Evolutionary conservation across 2,888 invertebrate genomes (phyloP).

Genomic region (Dolichopus griseipennis): DNA sequence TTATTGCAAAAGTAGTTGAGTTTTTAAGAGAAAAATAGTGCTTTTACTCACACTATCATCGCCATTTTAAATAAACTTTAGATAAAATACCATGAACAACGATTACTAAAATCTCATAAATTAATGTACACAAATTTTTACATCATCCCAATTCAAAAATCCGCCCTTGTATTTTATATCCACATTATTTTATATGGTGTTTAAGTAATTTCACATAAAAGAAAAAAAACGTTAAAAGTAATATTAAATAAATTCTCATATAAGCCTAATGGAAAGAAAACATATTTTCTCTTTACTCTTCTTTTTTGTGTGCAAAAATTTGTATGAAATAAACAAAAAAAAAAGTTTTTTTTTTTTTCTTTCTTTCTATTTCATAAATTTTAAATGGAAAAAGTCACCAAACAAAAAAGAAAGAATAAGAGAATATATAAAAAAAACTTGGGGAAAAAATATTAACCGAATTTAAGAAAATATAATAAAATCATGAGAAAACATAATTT

Average conservation of each 20-base stretch:
- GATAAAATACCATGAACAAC: too few relatives aligned
- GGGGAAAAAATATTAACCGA: neutral
- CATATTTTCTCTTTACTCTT: neutral
- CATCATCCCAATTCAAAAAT: too few relatives aligned
- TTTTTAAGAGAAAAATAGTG: too few relatives aligned
- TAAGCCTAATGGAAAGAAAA: slow-evolving; percentile 18
- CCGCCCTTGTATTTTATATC: too few relatives aligned
- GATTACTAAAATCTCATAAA: too few relatives aligned
- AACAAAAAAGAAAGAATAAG: slow-evolving; percentile 14
- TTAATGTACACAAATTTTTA: too few relatives aligned
- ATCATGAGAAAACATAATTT: slow-evolving; percentile 9
- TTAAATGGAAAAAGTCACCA: neutral
- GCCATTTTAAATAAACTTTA: too few relatives aligned
- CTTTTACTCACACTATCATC: too few relatives aligned
- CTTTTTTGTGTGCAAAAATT: too few relatives aligned
- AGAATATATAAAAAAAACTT: slow-evolving; percentile 3
- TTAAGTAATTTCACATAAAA: neutral
- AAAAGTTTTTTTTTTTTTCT: neutral
- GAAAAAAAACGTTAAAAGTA: neutral
- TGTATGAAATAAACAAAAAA: too few relatives aligned
- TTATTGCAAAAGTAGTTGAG: too few relatives aligned
- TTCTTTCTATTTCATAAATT: neutral
- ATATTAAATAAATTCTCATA: slow-evolving; percentile 1
- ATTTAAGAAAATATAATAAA: slow-evolving; percentile 12
- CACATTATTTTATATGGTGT: too few relatives aligned